Conservation (phyloP, 2,888 invertebrate genomes). For the Priocnemis perturbator region DNA sequence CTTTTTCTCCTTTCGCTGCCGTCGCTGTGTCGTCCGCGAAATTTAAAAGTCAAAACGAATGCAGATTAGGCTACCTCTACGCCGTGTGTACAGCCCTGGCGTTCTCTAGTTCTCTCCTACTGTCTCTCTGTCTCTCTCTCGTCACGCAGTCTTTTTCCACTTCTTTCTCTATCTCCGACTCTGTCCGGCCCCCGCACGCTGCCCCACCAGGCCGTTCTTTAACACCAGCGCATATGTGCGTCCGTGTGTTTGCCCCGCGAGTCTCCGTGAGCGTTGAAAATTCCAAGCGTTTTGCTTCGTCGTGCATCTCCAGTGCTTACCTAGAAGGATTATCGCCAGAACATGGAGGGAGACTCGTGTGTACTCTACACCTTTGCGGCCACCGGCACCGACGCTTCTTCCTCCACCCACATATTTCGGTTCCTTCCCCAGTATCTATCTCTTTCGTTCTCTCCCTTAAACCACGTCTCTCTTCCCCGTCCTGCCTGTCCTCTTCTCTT, state of each 20-base stretch:
- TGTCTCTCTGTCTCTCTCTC: too few relatives aligned
- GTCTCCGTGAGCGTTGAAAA: not conserved
- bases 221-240: not conserved
- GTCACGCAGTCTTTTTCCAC: conserved; percentile 7
- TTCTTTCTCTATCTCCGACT: not conserved
- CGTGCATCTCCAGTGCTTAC: conserved; percentile 5
- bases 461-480: not conserved
- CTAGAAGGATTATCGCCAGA: conserved; percentile 2
- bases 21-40: conserved; percentile 37
- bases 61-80: conserved; percentile 57
- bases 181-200: not conserved
- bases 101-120: too few relatives aligned
- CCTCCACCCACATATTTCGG: not conserved
- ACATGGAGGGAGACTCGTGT: not conserved
- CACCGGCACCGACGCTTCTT: not conserved
- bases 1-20: conserved; percentile 8
- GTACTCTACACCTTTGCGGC: not conserved
- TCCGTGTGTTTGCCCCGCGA: conserved; percentile 3
- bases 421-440: too few relatives aligned
- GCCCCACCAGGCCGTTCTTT: too few relatives aligned
- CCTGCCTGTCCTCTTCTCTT: too few relatives aligned
- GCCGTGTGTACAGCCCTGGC: conserved; percentile 6
- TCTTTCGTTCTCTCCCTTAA: too few relatives aligned
- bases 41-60: conserved; percentile 72
- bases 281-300: conserved; percentile 2